phyloP scores from a whole-genome alignment of 2,797 vertebrate genomes.

The Microhierax caerulescens region DNA sequence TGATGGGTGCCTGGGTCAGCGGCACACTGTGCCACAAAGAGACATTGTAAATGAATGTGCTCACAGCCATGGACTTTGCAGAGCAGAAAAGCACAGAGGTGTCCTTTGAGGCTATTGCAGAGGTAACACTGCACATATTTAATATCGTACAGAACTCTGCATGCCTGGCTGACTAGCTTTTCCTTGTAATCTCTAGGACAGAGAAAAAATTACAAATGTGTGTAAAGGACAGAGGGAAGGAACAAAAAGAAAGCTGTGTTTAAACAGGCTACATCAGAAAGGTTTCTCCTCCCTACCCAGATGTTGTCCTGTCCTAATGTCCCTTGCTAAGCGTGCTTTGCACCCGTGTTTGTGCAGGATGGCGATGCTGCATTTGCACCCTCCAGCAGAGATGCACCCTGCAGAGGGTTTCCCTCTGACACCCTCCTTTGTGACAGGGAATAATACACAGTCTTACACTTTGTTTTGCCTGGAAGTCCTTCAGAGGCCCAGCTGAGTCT shows the following conservation, averaged over 20 bases:
- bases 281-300: neutral
- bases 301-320: neutral
- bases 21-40: neutral
- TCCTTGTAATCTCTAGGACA: neutral
- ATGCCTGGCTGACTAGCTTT: neutral
- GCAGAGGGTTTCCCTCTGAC: neutral
- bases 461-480: neutral
- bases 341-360: neutral
- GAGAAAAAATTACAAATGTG: neutral
- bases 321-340: neutral
- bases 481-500: neutral
- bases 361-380: neutral
- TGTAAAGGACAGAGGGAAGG: neutral
- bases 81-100: neutral
- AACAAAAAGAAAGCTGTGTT: neutral
- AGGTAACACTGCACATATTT: neutral
- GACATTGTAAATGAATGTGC: fast-evolving
- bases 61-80: neutral
- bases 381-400: neutral
- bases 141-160: neutral
- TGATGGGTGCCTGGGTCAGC: fast-evolving
- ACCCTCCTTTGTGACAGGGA: neutral
- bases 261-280: neutral
- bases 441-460: neutral
- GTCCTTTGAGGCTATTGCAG: neutral